phyloP scores from a whole-genome alignment of 2,888 invertebrate genomes.

The Dryobota labecula region DNA sequence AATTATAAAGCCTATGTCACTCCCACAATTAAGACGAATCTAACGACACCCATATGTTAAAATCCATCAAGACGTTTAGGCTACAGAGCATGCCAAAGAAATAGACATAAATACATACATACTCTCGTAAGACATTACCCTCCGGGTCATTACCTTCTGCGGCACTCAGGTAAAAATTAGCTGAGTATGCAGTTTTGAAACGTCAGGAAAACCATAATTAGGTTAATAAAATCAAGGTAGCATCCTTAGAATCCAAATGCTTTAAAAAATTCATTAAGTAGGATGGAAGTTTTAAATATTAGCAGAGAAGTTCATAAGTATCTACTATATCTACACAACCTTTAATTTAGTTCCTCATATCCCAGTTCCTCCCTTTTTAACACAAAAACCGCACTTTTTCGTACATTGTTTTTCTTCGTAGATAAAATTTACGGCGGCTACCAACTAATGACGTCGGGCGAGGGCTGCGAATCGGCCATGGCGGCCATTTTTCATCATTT shows the following conservation, averaged over 20 bases:
- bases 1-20: too few species aligned
- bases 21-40: too few species aligned
- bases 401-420: constrained; percentile 62
- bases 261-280: neutral
- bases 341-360: neutral
- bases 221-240: neutral
- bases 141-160: too few species aligned
- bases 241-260: neutral
- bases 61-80: too few species aligned
- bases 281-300: neutral
- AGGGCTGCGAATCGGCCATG: constrained; percentile 74
- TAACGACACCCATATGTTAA: too few species aligned
- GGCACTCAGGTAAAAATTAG: too few species aligned
- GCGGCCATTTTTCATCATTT: constrained; percentile 85
- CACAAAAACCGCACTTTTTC: constrained; percentile 21
- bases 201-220: neutral
- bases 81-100: too few species aligned
- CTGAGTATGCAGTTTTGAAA: neutral
- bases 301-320: neutral
- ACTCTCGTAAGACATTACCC: too few species aligned
- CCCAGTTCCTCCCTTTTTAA: neutral
- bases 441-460: constrained; percentile 81
- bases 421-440: constrained; percentile 80
- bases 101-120: too few species aligned
- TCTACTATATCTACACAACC: neutral